phyloP scores from a whole-genome alignment of 2,113 vertebrate genomes.

The Trematomus loennbergii region DNA sequence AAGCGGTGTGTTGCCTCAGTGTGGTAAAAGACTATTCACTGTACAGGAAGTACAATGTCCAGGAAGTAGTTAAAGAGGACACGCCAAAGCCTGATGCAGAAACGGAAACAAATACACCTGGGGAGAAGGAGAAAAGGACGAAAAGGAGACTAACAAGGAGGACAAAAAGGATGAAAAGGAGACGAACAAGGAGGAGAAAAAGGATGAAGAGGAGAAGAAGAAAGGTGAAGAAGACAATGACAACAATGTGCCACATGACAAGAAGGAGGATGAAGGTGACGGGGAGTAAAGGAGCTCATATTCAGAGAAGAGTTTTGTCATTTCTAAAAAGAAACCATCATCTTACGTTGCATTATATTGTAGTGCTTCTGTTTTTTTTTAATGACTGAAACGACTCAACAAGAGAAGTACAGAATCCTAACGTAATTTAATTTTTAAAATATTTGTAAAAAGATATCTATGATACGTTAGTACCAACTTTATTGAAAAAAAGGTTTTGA shows the following conservation, averaged over 20 bases:
- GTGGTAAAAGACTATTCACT: slow-evolving; percentile 93
- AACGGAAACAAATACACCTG: background rate
- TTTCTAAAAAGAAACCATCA: background rate
- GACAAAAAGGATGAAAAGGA: slow-evolving; percentile 4
- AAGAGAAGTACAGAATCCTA: background rate
- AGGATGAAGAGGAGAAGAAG: slow-evolving; percentile 9
- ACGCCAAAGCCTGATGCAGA: slow-evolving; percentile 45
- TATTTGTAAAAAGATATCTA: background rate
- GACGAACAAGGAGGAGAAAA: slow-evolving; percentile 15
- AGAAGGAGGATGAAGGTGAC: slow-evolving; percentile 21
- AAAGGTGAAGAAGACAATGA: slow-evolving; percentile 7
- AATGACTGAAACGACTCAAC: background rate
- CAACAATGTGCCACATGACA: background rate
- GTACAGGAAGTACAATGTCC: slow-evolving; percentile 95
- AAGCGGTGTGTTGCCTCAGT: slow-evolving; percentile 92
- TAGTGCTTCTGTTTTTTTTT: slow-evolving; percentile 26
- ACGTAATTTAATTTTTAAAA: slow-evolving; percentile 17
- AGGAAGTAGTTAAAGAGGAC: slow-evolving; percentile 90
- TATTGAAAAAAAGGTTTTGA: background rate
- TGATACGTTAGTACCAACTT: background rate
- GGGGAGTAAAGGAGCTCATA: slow-evolving; percentile 17
- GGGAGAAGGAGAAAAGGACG: slow-evolving; percentile 22
- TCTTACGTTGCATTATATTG: slow-evolving; percentile 17
- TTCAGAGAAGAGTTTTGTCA: background rate
- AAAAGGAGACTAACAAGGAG: background rate